phyloP scores from a whole-genome alignment of 2,113 vertebrate species.

The Cyprinus carpio region DNA sequence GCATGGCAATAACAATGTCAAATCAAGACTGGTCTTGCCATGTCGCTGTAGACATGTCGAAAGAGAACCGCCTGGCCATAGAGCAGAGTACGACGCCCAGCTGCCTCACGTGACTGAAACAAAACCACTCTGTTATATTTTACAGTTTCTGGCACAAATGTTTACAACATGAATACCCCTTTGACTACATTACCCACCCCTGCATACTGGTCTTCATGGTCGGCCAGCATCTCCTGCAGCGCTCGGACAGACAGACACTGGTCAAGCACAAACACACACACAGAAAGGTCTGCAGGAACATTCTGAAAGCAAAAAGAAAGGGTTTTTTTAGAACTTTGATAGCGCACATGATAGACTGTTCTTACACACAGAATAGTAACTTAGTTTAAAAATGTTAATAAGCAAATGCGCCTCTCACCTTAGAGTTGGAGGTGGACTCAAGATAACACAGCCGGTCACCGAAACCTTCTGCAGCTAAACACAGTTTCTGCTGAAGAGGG shows the following conservation, averaged over 20 bases:
- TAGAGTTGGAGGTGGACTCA: constrained; percentile 91
- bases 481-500: constrained; percentile 88
- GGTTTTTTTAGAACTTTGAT: not conserved
- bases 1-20: not conserved
- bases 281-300: constrained; percentile 74
- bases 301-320: constrained; percentile 64
- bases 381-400: not conserved
- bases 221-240: constrained; percentile 74
- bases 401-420: constrained; percentile 72
- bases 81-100: constrained; percentile 86
- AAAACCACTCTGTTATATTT: constrained; percentile 5
- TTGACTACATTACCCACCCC: constrained; percentile 58
- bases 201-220: constrained; percentile 56
- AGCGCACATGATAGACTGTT: not conserved
- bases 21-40: constrained; percentile 76
- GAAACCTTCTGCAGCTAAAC: constrained; percentile 91
- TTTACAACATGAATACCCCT: not conserved
- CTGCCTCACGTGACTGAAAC: constrained; percentile 80
- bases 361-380: not conserved
- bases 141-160: not conserved
- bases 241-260: constrained; percentile 77
- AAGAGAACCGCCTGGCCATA: constrained; percentile 92
- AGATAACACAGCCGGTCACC: constrained; percentile 89
- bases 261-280: constrained; percentile 74
- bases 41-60: constrained; percentile 89